Conservation (phyloP, 2,888 invertebrate species). For the Harpagoxenus sublaevis region DNA sequence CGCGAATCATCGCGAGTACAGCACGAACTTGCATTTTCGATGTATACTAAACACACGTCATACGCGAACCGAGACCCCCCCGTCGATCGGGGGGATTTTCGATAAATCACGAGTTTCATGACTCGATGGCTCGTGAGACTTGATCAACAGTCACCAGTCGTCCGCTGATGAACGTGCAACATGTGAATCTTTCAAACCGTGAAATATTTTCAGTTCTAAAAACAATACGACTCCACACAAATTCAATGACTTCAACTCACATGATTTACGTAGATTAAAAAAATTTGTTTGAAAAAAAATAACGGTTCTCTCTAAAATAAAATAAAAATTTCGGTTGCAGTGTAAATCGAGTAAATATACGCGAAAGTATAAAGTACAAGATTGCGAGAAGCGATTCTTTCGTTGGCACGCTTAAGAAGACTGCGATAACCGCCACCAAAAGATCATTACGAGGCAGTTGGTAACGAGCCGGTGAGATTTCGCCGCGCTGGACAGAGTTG, state of each 20-base stretch:
- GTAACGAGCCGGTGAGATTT: constrained; percentile 26
- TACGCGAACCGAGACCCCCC: background rate
- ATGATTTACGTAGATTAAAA: background rate
- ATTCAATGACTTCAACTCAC: background rate
- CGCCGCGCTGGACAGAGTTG: constrained; percentile 7
- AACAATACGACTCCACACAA: background rate
- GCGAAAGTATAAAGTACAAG: background rate
- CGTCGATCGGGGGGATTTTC: constrained; percentile 14
- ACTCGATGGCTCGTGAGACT: constrained; percentile 19
- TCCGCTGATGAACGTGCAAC: constrained; percentile 26
- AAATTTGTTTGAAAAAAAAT: background rate
- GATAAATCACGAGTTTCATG: constrained; percentile 17
- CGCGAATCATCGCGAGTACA: constrained; percentile 40
- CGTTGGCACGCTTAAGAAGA: constrained; percentile 13
- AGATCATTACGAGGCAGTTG: constrained; percentile 5
- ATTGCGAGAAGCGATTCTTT: background rate
- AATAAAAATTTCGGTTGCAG: background rate
- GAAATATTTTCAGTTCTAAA: background rate
- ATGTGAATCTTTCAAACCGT: background rate
- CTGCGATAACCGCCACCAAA: constrained; percentile 13
- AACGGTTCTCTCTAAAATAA: background rate
- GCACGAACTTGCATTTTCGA: constrained; percentile 31
- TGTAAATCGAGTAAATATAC: background rate
- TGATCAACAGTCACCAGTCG: constrained; percentile 13
- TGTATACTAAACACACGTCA: constrained; percentile 43